Percentiles rank a stretch among this genome's conserved stretches.
phyloP scores from a whole-genome alignment of 2,797 vertebrate species.

The Furcifer pardalis region DNA sequence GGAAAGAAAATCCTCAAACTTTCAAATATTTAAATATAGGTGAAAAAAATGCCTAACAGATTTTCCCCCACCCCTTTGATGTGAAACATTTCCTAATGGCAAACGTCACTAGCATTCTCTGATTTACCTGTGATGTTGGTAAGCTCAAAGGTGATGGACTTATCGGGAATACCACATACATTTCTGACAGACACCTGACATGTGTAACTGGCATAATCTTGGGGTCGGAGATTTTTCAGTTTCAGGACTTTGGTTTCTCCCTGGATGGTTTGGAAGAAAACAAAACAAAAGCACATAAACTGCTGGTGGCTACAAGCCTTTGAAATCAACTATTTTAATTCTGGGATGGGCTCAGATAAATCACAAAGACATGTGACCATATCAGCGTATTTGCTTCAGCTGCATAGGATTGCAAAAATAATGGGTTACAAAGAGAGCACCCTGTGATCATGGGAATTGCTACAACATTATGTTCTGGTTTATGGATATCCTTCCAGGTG shows the following conservation, averaged over 20 bases:
- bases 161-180: slow-evolving; percentile 94
- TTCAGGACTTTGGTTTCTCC: slow-evolving; percentile 98
- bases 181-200: slow-evolving; percentile 97
- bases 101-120: slow-evolving; percentile 30
- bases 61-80: not conserved
- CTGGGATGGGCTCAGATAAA: not conserved
- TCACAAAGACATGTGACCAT: not conserved
- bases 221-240: slow-evolving; percentile 93
- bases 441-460: not conserved
- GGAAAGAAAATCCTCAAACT: too few relatives aligned
- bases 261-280: slow-evolving; percentile 69
- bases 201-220: slow-evolving; percentile 95
- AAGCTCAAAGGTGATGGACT: slow-evolving; percentile 91
- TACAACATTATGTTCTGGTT: not conserved
- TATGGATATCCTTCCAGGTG: not conserved
- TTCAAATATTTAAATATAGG: not conserved
- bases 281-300: not conserved
- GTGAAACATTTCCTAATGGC: not conserved
- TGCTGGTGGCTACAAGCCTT: not conserved
- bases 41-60: not conserved
- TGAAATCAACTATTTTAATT: not conserved
- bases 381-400: not conserved
- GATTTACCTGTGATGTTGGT: slow-evolving; percentile 90
- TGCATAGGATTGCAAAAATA: too few relatives aligned
- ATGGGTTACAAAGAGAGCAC: too few relatives aligned